phyloP scores from a whole-genome alignment of 2,797 vertebrate species.

The Parauchenoglanis punctatus region DNA sequence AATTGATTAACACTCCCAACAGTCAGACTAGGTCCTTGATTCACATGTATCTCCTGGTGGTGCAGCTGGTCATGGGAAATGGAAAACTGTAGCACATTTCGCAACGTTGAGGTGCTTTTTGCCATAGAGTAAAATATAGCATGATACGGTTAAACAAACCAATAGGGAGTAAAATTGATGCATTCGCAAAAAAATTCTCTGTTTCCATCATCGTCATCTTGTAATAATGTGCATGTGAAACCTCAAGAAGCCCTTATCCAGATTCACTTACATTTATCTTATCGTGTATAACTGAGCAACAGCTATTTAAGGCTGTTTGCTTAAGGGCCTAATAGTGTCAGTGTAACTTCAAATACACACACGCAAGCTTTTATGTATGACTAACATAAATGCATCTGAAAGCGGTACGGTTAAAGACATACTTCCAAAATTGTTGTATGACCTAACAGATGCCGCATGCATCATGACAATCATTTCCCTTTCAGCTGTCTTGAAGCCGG shows the following conservation, averaged over 20 bases:
- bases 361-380: background rate
- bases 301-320: background rate
- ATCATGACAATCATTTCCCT: background rate
- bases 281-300: background rate
- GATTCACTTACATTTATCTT: too few species aligned
- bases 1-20: too few species aligned
- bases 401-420: background rate
- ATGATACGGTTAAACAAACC: background rate
- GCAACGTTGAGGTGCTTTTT: too few species aligned
- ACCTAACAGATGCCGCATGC: background rate
- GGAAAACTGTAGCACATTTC: too few species aligned
- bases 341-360: background rate
- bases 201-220: background rate
- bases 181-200: background rate
- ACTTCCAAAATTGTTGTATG: background rate
- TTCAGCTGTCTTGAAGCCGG: background rate
- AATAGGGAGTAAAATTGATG: background rate
- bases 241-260: background rate
- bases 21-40: too few species aligned
- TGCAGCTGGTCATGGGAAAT: too few species aligned
- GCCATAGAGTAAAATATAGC: background rate
- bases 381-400: background rate
- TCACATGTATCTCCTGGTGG: too few species aligned
- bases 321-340: background rate
- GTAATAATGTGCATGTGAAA: background rate